Evolutionary conservation across 2,113 vertebrate species (phyloP), one percentile per base, ranked within the genome.

Genomic region (Siphamia tubifer): DNA sequence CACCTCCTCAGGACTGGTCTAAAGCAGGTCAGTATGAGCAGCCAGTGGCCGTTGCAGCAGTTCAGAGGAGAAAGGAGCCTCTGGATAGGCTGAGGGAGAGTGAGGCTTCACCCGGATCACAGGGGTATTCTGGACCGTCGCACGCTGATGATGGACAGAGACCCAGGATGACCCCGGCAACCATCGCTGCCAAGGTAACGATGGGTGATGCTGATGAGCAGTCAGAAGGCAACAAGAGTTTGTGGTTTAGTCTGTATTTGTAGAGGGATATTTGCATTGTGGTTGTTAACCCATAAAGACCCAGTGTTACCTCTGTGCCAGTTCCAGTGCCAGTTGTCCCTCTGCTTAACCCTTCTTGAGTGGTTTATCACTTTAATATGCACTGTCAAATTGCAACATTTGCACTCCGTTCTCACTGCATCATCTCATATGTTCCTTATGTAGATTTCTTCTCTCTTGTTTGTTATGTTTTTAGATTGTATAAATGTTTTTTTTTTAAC

Each of bases 51-150:
- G 91, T 84, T 31, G 91, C 93, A 0, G 67, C 84, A 1, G 90
- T 97, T 34, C 96, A 96, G 84, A 92, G 96, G 57, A 94, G 96
- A 45, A 98, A 95, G 91, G 96, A 99, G 63, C 92, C 95, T 0
- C 85, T 93, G 8, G 97, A 97, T 61, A 92, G 95, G 52, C 91
- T 94, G 55, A 91, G 95, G 70, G 96, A 96, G 47, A 75, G 80
- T 0, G 96, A 98, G 81, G 84, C 81, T 3, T 92, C 94, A 2
- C 87, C 88, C 0, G 16, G 91, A 1, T 44, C 91, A 0, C 53
- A 70, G 0, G 87, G 84, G 0, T 90, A 94, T 31, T 68, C 89
- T 0, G 92, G 86, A 23, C 38, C 92, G 0, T 64, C 81, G 1
- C 35, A 90, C 1, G 13, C 66, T 0, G 96, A 97, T 8, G 95